Conservation (phyloP, 1,140 invertebrate species). For the Sweltsa coloradensis region DNA sequence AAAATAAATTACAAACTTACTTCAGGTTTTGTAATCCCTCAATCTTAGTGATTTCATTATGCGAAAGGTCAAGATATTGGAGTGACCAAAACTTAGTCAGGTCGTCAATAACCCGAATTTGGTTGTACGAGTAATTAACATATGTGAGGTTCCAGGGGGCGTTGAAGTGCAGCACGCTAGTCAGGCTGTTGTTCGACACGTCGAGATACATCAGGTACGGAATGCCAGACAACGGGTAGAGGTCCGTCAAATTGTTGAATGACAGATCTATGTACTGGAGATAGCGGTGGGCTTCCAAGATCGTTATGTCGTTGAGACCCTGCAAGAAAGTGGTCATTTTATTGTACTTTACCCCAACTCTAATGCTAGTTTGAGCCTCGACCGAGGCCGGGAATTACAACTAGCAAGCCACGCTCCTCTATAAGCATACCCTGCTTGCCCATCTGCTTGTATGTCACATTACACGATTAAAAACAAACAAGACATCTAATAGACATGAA, state of each 20-base stretch:
- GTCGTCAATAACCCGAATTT: slow-evolving; percentile 1
- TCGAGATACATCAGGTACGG: slow-evolving; percentile 1
- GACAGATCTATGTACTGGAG: slow-evolving; percentile 1
- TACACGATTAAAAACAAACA: no score
- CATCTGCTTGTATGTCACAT: no score
- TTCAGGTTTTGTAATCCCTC: slow-evolving; percentile 4
- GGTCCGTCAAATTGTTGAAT: not conserved
- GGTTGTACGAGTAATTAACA: slow-evolving; percentile 5
- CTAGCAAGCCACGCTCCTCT: no score
- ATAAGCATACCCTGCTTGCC: no score
- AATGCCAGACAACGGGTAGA: not conserved
- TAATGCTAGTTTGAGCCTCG: no score
- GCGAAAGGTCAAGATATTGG: not conserved
- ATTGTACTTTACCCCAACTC: no score
- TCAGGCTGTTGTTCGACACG: not conserved
- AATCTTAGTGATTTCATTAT: not conserved
- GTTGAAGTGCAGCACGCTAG: not conserved
- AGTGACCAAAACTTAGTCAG: slow-evolving; percentile 3
- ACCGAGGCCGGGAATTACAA: no score
- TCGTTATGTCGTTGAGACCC: not conserved
- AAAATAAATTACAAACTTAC: no score
- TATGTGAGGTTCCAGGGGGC: slow-evolving; percentile 1
- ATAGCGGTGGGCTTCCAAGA: not conserved
- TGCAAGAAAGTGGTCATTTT: no score
- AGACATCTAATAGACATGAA: no score